A percentile compares a stretch with the other conserved stretches of the same genome.
These are phyloP conservation scores for Pseudopodoces humilis DNA, from an alignment of 2,113 vertebrate genomes.

Conservation along the genomic window DNA sequence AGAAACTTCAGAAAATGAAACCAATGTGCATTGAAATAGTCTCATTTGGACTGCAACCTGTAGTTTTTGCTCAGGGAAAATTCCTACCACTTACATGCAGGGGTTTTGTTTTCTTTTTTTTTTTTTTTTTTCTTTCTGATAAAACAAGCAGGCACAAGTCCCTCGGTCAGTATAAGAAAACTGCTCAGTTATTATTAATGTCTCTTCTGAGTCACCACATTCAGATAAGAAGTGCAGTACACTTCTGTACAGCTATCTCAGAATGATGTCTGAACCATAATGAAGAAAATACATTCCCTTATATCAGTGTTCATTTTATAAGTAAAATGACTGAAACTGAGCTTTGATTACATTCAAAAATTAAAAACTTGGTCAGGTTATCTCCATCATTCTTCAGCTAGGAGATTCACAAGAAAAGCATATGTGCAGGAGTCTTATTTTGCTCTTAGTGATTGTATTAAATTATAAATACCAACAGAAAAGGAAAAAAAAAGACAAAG, in stretches of 20 bases:
- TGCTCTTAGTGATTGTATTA: background rate
- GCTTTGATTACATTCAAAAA: background rate
- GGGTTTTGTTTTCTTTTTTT: background rate
- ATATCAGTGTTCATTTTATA: background rate
- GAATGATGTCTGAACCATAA: background rate
- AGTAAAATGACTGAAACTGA: background rate
- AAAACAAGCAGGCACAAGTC: background rate
- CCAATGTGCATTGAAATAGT: background rate
- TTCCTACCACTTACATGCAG: background rate
- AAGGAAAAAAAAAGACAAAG: background rate
- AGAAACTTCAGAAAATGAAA: background rate
- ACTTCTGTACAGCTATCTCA: background rate
- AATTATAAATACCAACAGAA: slow-evolving; percentile 24
- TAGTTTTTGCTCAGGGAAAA: background rate
- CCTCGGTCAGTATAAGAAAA: background rate
- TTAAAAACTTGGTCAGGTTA: background rate
- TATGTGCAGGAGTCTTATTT: background rate
- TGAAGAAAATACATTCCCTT: background rate
- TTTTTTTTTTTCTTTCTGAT: background rate
- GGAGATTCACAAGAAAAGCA: background rate
- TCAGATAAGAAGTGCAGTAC: background rate
- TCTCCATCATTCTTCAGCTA: background rate
- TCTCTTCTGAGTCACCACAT: background rate
- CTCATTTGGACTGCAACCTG: background rate
- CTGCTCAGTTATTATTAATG: background rate